Evolutionary conservation across 2,888 invertebrate genomes (phyloP).

Genomic region (Diaprepes abbreviatus): DNA sequence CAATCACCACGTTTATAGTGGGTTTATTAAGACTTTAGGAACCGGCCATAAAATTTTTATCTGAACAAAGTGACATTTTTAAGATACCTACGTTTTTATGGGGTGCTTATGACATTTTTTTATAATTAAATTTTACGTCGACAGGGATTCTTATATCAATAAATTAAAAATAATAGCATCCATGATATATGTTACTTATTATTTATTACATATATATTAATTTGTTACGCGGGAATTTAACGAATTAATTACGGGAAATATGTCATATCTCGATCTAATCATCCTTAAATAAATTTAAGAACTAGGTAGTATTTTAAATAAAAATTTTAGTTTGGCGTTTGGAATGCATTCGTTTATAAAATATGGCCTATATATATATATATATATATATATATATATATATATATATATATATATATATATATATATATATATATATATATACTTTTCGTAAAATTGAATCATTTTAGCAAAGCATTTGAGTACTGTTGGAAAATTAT

Average conservation of each 20-base stretch:
- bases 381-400: too few relatives aligned
- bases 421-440: too few relatives aligned
- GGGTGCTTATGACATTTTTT: constrained; percentile 5
- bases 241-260: background rate
- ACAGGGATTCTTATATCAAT: background rate
- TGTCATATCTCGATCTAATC: background rate
- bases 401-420: too few relatives aligned
- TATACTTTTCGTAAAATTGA: too few relatives aligned
- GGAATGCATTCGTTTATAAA: too few relatives aligned
- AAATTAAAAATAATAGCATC: background rate
- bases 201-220: background rate
- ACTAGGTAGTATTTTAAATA: too few relatives aligned
- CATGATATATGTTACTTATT: background rate
- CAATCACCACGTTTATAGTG: background rate
- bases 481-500: too few relatives aligned
- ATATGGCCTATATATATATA: too few relatives aligned
- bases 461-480: too few relatives aligned
- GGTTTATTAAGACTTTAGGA: constrained; percentile 10
- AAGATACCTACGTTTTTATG: constrained; percentile 4
- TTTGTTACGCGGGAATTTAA: constrained; percentile 1
- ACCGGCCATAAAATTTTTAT: constrained; percentile 10
- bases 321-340: too few relatives aligned
- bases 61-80: constrained; percentile 9
- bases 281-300: too few relatives aligned
- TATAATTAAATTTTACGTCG: background rate